phyloP scores from a whole-genome alignment of 2,888 invertebrate species.

The Ptychoptera contaminata region DNA sequence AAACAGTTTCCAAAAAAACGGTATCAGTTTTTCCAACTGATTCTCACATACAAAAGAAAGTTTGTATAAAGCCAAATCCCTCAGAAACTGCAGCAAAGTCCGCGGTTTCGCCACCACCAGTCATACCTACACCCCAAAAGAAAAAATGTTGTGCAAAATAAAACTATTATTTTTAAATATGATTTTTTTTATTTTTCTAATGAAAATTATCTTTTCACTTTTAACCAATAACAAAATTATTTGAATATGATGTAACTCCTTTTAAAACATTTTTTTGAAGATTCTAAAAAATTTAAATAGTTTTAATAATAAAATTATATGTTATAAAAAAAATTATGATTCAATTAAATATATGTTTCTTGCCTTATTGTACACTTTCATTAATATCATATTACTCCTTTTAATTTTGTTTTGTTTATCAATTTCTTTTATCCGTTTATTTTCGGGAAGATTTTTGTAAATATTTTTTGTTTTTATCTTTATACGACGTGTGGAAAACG shows the following conservation, averaged over 20 bases:
- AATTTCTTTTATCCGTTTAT: conserved; percentile 44
- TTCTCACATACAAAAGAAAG: background rate
- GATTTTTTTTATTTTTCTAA: no score
- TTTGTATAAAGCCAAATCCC: no score
- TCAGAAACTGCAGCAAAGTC: no score
- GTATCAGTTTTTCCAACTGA: background rate
- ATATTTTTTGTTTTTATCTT: conserved; percentile 41
- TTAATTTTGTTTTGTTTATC: conserved; percentile 42
- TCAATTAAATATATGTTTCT: conserved; percentile 1
- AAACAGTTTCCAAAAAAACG: background rate
- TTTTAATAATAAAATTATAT: background rate
- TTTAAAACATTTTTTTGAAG: conserved; percentile 24
- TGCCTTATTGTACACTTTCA: conserved; percentile 61
- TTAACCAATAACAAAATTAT: conserved; percentile 16
- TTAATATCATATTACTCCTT: conserved; percentile 57
- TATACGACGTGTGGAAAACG: conserved; percentile 41
- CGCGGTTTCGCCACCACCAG: no score
- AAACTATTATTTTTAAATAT: no score
- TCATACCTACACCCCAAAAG: no score
- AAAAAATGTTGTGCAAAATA: no score
- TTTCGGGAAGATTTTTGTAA: conserved; percentile 57
- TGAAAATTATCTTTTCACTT: no score
- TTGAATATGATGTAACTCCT: conserved; percentile 25
- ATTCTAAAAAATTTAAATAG: conserved; percentile 17
- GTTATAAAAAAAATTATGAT: background rate